A percentile compares a stretch with the other conserved stretches of the same genome.
phyloP scores from a whole-genome alignment of 1,140 invertebrate species.

The Bathynomus jamesi region DNA sequence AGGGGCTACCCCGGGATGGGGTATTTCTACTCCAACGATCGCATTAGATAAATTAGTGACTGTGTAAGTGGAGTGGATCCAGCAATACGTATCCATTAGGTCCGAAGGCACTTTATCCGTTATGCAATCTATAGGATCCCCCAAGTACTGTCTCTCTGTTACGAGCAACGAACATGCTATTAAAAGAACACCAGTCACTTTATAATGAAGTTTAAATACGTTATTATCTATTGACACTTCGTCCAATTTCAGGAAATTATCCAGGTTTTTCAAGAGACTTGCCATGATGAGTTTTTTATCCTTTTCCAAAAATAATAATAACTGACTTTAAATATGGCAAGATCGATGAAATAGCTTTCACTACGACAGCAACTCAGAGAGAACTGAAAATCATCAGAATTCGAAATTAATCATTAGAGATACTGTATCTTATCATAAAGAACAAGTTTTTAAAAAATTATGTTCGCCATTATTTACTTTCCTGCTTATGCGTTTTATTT shows the following conservation, averaged over 20 bases:
- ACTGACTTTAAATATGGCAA: no score
- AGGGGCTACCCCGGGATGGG: conserved; percentile 8
- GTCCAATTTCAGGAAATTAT: conserved; percentile 82
- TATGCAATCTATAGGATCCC: conserved; percentile 88
- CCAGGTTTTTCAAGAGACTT: conserved; percentile 86
- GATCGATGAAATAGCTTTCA: no score
- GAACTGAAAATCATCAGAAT: no score
- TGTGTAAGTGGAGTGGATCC: conserved; percentile 90
- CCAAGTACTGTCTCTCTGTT: conserved; percentile 87
- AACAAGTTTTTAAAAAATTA: no score
- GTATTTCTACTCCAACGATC: conserved; percentile 10
- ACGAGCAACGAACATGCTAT: conserved; percentile 89
- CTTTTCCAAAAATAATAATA: no score
- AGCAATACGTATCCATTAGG: conserved; percentile 91
- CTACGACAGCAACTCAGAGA: no score
- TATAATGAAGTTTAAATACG: conserved; percentile 87
- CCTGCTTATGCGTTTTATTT: no score
- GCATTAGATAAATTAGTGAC: conserved; percentile 57
- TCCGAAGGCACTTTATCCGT: conserved; percentile 75
- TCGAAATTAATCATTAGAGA: no score
- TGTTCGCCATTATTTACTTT: no score
- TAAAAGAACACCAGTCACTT: conserved; percentile 82
- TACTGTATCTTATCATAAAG: no score
- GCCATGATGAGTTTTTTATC: conserved; percentile 56
- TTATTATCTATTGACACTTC: conserved; percentile 88